Conservation (phyloP, 1,140 invertebrate species). For the Meloidogyne floridensis region DNA sequence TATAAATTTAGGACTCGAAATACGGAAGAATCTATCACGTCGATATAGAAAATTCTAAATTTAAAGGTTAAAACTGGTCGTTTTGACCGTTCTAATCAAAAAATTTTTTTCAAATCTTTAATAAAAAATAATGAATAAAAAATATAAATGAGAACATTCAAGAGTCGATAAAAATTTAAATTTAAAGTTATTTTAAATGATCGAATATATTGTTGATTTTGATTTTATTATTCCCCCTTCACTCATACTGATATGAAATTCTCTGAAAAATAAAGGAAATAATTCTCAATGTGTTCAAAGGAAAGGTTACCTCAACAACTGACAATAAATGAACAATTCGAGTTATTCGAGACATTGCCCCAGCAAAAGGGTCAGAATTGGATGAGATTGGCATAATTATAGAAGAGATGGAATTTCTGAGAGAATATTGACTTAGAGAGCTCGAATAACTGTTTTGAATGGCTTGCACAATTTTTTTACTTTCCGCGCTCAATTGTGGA, state of each 20-base stretch:
- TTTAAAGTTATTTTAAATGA: too few relatives aligned
- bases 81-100: too few relatives aligned
- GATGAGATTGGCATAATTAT: background rate
- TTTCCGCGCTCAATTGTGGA: slow-evolving; percentile 3
- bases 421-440: slow-evolving; percentile 15
- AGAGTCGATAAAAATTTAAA: too few relatives aligned
- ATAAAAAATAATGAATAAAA: too few relatives aligned
- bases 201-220: background rate
- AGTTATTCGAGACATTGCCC: background rate
- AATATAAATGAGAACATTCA: too few relatives aligned
- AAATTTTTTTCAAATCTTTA: too few relatives aligned
- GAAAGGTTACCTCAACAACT: slow-evolving; percentile 2
- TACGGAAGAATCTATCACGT: too few relatives aligned
- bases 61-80: too few relatives aligned
- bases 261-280: background rate
- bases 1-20: too few relatives aligned
- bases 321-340: slow-evolving; percentile 10
- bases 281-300: too few relatives aligned
- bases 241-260: background rate
- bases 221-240: background rate
- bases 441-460: slow-evolving; percentile 6
- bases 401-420: background rate
- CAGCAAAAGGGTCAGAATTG: background rate
- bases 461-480: background rate
- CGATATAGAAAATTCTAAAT: too few relatives aligned